These are phyloP conservation scores for Microctenopoma stevenorrisi DNA, from an alignment of 2,797 vertebrate species.

Conservation along the genomic window DNA sequence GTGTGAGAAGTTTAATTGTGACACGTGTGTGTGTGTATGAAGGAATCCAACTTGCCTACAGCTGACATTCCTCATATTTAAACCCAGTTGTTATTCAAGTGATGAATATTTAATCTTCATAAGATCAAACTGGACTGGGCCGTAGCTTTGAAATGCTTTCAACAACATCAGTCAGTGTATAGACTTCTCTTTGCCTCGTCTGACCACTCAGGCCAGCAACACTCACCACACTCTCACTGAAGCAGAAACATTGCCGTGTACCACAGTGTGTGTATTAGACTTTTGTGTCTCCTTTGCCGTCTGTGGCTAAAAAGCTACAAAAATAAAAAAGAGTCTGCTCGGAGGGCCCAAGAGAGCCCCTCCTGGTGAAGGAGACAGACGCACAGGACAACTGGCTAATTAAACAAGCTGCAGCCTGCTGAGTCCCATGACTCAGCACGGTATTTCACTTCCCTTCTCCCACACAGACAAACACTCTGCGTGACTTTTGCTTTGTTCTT, in stretches of 20 bases:
- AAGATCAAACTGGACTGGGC: background rate
- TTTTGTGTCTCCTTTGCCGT: slow-evolving; percentile 27
- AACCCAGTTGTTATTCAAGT: too few species aligned
- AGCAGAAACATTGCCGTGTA: slow-evolving; percentile 7
- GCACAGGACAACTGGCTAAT: slow-evolving; percentile 71
- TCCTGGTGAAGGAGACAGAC: slow-evolving; percentile 70
- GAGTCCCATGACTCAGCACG: slow-evolving; percentile 75
- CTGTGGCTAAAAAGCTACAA: slow-evolving; percentile 24
- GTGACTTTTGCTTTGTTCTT: slow-evolving; percentile 11
- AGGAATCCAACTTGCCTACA: background rate
- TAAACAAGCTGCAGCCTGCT: slow-evolving; percentile 71
- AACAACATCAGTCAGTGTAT: background rate
- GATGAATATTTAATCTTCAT: background rate
- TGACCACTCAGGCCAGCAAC: slow-evolving; percentile 8
- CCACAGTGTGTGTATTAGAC: background rate
- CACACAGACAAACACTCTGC: slow-evolving; percentile 1
- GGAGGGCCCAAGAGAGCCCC: slow-evolving; percentile 23
- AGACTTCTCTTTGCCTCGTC: slow-evolving; percentile 1
- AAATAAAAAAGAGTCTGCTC: slow-evolving; percentile 45
- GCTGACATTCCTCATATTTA: background rate
- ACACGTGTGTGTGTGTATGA: background rate
- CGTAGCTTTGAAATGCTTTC: slow-evolving; percentile 5
- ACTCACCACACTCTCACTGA: background rate
- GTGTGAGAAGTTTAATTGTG: background rate
- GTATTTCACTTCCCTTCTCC: slow-evolving; percentile 18